Conservation (phyloP, 1,140 invertebrate genomes). For the Hylaeus volcanicus region DNA sequence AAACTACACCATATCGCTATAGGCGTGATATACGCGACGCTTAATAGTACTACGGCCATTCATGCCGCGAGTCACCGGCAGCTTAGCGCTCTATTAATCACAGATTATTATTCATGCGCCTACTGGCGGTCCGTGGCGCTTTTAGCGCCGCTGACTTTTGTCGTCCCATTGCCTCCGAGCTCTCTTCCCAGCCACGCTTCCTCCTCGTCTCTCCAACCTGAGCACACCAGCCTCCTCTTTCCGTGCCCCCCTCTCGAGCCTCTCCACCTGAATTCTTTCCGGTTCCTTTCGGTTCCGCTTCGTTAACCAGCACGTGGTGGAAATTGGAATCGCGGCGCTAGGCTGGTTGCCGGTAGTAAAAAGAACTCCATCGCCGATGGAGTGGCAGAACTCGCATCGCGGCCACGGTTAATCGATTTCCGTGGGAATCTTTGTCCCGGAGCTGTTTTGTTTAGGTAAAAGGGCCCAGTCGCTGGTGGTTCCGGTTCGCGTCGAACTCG, state of each 20-base stretch:
- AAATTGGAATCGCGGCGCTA: conserved; percentile 49
- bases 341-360: background rate
- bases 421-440: conserved; percentile 35
- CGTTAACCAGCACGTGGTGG: conserved; percentile 67
- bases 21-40: conserved; percentile 59
- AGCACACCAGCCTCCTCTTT: background rate
- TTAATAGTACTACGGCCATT: conserved; percentile 71
- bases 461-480: background rate
- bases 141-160: conserved; percentile 71
- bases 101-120: conserved; percentile 76
- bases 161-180: conserved; percentile 64
- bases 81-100: conserved; percentile 77
- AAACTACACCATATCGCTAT: conserved; percentile 40
- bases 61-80: conserved; percentile 64
- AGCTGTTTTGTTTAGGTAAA: background rate
- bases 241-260: background rate
- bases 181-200: conserved; percentile 48
- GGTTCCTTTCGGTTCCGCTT: conserved; percentile 54
- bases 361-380: conserved; percentile 20
- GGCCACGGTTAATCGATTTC: conserved; percentile 55
- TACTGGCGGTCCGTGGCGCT: conserved; percentile 65
- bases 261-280: conserved; percentile 57
- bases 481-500: too few species aligned
- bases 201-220: background rate
- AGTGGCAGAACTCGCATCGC: background rate